Base-by-base conservation (phyloP, 2,888 invertebrate genomes). In the Hirtodrosophila confusa region DNA sequence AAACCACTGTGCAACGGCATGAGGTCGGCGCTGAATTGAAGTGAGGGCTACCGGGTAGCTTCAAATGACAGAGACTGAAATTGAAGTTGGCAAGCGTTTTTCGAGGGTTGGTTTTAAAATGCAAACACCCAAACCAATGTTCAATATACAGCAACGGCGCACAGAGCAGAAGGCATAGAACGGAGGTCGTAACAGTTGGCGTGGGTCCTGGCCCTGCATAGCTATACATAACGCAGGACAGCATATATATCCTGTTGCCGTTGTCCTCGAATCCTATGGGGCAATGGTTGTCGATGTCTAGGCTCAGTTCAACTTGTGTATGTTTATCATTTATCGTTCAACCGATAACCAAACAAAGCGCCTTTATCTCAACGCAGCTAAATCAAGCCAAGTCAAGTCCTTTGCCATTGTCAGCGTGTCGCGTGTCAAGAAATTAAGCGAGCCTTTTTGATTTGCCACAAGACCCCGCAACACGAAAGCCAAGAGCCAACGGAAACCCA, bases 31-130 rank as follows among this genome's bases (percentile, higher is more conserved):
- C 27, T 31, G 23, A 17, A 29, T 40, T 43, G 31, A 49, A 45
- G 57, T 43, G 40, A 9, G 65, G 47, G 40, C 53, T 17, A 45
- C 50, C 55, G 54, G 71, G 39, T 67, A 66, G 64, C 64, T 70
- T 85, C 69, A 58, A 82, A 82, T 82, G 86, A 85, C 82, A 82
- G 75, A 72, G 62, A 75, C 78, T 82, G 86, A 80, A 79, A 82
- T 82, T 82, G 82, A 82, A 85, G 86, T 85, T 82, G 82, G 82
- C 82, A 82, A 82, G 64, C 75, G 80, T 66, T 82, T 79, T 85
- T 72, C 66, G 83, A 79, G 82, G 82, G 82, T 85, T 85, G 82
- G 69, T 82, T 82, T 85, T 82, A 82, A 82, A 85, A 82, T 82
- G 86, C 83, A 82, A 77, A 82, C 86, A 85, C 62, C 55, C 80